phyloP scores from a whole-genome alignment of 1,140 invertebrate genomes.

The Euura saliciscinereae region DNA sequence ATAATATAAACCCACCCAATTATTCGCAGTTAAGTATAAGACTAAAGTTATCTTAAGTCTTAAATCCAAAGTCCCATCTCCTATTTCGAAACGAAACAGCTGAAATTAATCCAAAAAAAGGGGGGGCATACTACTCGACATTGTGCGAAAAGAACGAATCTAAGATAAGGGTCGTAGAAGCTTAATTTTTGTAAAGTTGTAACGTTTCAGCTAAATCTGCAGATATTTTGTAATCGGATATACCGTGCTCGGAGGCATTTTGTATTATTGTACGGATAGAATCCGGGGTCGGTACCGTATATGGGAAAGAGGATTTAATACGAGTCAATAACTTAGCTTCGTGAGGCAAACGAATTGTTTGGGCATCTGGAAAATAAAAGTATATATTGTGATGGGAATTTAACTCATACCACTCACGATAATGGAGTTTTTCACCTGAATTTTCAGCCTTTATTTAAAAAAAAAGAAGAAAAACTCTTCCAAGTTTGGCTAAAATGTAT shows the following conservation, averaged over 20 bases:
- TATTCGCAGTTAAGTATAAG: neutral
- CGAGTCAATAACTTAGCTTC: conserved; percentile 42
- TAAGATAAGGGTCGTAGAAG: too few species aligned
- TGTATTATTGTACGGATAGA: conserved; percentile 45
- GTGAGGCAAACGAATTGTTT: conserved; percentile 19
- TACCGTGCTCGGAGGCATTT: conserved; percentile 34
- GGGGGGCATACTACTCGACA: too few species aligned
- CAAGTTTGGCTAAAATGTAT: too few species aligned
- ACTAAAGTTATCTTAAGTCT: neutral
- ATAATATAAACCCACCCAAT: neutral
- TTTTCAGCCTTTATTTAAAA: neutral
- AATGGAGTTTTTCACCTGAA: too few species aligned
- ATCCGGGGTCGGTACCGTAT: conserved; percentile 30
- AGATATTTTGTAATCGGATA: conserved; percentile 44
- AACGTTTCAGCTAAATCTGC: conserved; percentile 38
- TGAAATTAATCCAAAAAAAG: too few species aligned
- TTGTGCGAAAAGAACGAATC: too few species aligned
- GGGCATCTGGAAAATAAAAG: conserved; percentile 13
- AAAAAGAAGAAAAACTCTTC: too few species aligned
- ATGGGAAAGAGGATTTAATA: conserved; percentile 41
- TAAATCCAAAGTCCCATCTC: neutral
- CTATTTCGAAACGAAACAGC: too few species aligned
- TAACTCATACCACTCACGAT: too few species aligned
- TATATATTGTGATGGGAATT: neutral
- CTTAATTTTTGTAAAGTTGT: conserved; percentile 14